phyloP scores from a whole-genome alignment of 2,797 vertebrate species.

The Lepus oiostolus region DNA sequence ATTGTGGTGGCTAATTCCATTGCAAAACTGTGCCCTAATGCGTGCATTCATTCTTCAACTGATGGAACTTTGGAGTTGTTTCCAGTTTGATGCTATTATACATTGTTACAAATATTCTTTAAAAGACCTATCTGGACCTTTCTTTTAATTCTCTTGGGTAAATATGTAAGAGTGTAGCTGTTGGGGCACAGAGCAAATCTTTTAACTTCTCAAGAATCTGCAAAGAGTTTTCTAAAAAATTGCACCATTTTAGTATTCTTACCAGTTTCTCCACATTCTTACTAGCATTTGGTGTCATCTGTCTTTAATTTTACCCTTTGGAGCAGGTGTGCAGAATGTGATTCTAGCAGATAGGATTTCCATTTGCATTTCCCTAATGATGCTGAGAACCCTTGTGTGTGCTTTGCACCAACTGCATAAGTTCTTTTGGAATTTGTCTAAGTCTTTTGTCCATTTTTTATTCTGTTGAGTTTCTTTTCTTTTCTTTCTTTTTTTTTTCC shows the following conservation, averaged over 20 bases:
- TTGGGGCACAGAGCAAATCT: not conserved
- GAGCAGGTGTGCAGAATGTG: not conserved
- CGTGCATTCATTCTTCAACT: constrained; percentile 4
- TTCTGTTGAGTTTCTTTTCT: not conserved
- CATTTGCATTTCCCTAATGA: constrained; percentile 48
- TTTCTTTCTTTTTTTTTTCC: not conserved
- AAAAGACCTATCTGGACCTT: not conserved
- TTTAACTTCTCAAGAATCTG: constrained; percentile 52
- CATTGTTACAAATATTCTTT: not conserved
- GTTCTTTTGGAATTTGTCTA: not conserved
- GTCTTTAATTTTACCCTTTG: constrained; percentile 4
- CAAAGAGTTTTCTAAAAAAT: not conserved
- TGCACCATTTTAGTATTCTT: constrained; percentile 5
- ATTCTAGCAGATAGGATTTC: constrained; percentile 46
- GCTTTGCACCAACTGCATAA: not conserved
- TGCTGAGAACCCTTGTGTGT: not conserved
- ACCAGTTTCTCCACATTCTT: not conserved
- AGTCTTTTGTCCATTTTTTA: not conserved
- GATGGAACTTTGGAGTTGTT: constrained; percentile 16
- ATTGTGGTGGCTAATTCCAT: not conserved
- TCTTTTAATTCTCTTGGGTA: constrained; percentile 40
- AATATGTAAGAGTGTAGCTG: not conserved
- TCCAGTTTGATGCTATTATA: constrained; percentile 12
- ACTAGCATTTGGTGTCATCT: not conserved
- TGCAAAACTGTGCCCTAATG: not conserved